phyloP scores from a whole-genome alignment of 2,797 vertebrate species.

The Semaprochilodus insignis region DNA sequence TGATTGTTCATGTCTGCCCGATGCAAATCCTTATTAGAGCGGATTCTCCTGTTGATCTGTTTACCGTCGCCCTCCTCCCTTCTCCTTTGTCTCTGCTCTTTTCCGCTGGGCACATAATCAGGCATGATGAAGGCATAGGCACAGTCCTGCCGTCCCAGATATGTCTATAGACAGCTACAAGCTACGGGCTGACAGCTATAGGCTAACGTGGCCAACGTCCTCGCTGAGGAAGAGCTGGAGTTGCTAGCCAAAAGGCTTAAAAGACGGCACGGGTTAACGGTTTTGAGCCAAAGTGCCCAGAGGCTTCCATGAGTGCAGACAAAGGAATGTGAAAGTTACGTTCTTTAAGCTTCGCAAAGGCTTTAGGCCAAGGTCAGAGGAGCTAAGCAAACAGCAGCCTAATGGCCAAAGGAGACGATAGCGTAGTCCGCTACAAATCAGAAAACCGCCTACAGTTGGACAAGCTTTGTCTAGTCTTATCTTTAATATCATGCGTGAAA shows the following conservation, averaged over 20 bases:
- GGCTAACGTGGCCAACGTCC: slow-evolving; percentile 14
- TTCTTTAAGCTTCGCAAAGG: background rate
- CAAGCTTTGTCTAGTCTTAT: background rate
- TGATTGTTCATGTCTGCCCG: background rate
- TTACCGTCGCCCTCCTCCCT: background rate
- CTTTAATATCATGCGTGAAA: background rate
- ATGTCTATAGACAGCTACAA: slow-evolving; percentile 36
- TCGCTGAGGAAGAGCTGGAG: background rate
- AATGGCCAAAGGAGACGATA: background rate
- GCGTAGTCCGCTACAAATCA: background rate
- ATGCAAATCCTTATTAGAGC: background rate
- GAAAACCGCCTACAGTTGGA: background rate
- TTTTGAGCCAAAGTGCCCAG: background rate
- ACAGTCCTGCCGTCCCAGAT: slow-evolving; percentile 36
- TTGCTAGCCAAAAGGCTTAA: background rate
- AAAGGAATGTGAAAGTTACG: background rate
- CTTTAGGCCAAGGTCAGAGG: background rate
- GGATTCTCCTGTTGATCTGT: background rate
- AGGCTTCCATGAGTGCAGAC: background rate
- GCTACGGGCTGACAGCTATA: slow-evolving; percentile 26
- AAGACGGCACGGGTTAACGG: background rate
- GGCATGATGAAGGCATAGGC: slow-evolving; percentile 26
- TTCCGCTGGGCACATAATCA: background rate
- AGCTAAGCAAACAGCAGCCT: background rate
- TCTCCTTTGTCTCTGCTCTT: slow-evolving; percentile 2